These are phyloP conservation scores for Strigops habroptila DNA, from an alignment of 2,113 vertebrate species.

Conservation along the genomic window DNA sequence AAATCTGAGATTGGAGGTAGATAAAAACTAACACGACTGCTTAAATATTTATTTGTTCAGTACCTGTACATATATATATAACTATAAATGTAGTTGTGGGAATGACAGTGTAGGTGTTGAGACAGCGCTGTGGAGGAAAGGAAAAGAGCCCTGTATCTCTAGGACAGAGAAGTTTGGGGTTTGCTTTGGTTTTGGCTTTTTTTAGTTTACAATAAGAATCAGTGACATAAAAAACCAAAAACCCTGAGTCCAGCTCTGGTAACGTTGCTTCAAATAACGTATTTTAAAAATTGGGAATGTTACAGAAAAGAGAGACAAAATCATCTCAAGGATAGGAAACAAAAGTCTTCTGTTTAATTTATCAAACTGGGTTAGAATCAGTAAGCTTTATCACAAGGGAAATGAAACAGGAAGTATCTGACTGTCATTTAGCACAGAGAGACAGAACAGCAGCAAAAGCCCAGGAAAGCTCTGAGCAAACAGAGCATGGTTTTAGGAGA, in stretches of 20 bases:
- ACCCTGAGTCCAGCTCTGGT: background rate
- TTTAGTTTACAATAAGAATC: background rate
- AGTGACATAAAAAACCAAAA: background rate
- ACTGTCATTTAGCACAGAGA: background rate
- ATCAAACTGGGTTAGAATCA: background rate
- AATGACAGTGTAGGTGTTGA: background rate
- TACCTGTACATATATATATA: fast-evolving
- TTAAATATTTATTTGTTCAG: background rate
- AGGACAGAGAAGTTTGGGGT: background rate
- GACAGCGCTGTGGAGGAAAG: fast-evolving
- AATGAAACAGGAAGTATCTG: background rate
- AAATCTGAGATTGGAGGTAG: fast-evolving
- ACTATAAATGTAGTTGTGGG: background rate
- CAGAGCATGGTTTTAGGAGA: fast-evolving
- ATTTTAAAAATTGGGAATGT: background rate
- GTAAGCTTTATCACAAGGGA: fast-evolving
- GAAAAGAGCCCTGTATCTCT: background rate
- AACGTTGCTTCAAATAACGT: background rate
- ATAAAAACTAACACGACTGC: background rate
- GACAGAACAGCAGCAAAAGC: background rate
- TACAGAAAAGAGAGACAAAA: background rate
- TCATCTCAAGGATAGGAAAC: background rate
- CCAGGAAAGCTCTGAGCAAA: background rate
- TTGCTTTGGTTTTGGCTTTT: background rate
- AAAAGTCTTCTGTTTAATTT: background rate